Percentiles rank a stretch among this genome's conserved stretches.
These are phyloP conservation scores for Cremastinae sp. DNA, from an alignment of 2,888 invertebrate genomes.

Conservation along the genomic window DNA sequence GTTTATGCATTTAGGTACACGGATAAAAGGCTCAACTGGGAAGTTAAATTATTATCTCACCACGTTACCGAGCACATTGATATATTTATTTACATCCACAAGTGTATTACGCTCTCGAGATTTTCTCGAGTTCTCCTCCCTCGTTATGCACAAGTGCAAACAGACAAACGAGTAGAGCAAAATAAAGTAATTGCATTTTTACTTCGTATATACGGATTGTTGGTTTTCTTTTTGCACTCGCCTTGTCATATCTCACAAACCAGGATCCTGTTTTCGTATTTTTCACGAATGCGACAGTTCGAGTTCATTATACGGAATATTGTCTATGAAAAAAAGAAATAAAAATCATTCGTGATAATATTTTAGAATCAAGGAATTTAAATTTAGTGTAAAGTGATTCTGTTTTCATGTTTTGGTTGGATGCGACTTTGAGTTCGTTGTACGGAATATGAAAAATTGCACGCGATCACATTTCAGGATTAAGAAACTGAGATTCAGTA, in stretches of 20 bases:
- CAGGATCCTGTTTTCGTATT: not conserved
- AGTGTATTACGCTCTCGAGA: slow-evolving; percentile 15
- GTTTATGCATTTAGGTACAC: slow-evolving; percentile 29
- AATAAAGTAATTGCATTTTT: slow-evolving; percentile 44
- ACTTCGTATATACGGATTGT: slow-evolving; percentile 18
- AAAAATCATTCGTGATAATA: no score
- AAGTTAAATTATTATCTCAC: slow-evolving; percentile 57
- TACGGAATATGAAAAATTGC: no score
- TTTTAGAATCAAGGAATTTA: no score
- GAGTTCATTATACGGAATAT: no score
- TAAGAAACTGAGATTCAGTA: no score
- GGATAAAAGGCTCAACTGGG: slow-evolving; percentile 56
- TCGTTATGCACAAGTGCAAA: slow-evolving; percentile 22
- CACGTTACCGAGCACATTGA: slow-evolving; percentile 42
- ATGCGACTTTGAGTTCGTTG: no score
- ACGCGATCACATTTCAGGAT: no score
- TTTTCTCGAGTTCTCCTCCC: slow-evolving; percentile 8
- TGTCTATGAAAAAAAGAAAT: no score
- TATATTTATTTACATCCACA: slow-evolving; percentile 59
- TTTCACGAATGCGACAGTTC: no score
- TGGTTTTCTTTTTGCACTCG: not conserved
- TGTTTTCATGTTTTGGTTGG: no score
- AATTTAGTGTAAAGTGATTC: no score
- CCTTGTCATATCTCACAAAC: slow-evolving; percentile 6
- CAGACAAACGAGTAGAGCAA: slow-evolving; percentile 48